phyloP scores from a whole-genome alignment of 2,113 vertebrate genomes.

The Ranitomeya variabilis region DNA sequence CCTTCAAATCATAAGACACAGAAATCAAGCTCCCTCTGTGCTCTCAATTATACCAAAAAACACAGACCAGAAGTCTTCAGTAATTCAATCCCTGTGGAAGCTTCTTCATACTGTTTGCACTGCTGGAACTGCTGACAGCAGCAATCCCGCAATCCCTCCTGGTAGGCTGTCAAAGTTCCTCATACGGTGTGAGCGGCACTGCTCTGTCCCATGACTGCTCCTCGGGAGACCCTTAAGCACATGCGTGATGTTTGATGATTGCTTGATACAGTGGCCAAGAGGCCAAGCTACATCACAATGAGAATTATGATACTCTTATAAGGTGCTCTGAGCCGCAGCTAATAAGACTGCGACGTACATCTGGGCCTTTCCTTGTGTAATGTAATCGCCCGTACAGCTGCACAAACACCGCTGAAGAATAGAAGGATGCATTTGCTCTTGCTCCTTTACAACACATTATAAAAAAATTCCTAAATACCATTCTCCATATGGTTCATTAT shows the following conservation, averaged over 20 bases:
- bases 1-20: slow-evolving; percentile 99
- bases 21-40: slow-evolving; percentile 98
- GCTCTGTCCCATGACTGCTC: slow-evolving; percentile 77
- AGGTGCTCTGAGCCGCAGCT: slow-evolving; percentile 80
- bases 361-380: slow-evolving; percentile 81
- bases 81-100: slow-evolving; percentile 98
- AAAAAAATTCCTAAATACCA: slow-evolving; percentile 80
- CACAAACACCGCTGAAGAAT: slow-evolving; percentile 92
- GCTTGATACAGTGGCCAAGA: slow-evolving; percentile 80
- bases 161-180: slow-evolving; percentile 91
- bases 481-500: slow-evolving; percentile 94
- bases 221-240: slow-evolving; percentile 78
- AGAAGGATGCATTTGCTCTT: slow-evolving; percentile 88
- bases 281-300: slow-evolving; percentile 78
- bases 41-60: slow-evolving; percentile 98
- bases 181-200: slow-evolving; percentile 83
- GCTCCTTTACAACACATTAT: slow-evolving; percentile 87
- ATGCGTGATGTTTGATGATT: slow-evolving; percentile 82
- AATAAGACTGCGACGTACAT: slow-evolving; percentile 82
- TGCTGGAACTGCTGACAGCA: slow-evolving; percentile 97
- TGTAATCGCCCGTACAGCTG: slow-evolving; percentile 95
- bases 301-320: slow-evolving; percentile 79
- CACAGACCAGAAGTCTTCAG: slow-evolving; percentile 95
- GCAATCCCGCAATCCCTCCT: slow-evolving; percentile 86
- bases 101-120: slow-evolving; percentile 89